Evolutionary conservation across 2,113 vertebrate species (phyloP).

Genomic region (Parus major): DNA sequence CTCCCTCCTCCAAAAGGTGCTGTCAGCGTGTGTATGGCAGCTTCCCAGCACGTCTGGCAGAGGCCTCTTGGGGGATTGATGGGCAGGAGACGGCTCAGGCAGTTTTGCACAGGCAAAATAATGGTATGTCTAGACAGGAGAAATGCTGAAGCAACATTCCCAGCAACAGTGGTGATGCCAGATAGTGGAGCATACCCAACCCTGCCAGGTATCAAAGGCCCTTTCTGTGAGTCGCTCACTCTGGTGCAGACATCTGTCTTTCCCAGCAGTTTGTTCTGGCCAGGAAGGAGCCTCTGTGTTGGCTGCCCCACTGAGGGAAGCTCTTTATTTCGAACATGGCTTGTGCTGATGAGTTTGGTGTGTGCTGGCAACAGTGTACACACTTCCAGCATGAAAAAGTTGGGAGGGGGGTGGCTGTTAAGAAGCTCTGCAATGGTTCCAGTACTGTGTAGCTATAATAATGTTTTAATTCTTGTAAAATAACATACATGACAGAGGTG

Average conservation of each 20-base stretch:
- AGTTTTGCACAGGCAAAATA: background rate
- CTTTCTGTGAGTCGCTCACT: rapidly evolving
- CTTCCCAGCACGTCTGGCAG: background rate
- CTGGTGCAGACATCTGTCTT: background rate
- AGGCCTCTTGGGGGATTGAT: background rate
- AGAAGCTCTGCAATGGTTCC: background rate
- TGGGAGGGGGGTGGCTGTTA: background rate
- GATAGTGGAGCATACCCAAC: background rate
- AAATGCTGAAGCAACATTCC: conserved; percentile 39
- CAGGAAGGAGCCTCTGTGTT: background rate
- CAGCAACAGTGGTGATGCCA: background rate
- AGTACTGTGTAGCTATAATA: background rate
- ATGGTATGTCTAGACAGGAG: conserved; percentile 36
- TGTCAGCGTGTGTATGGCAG: background rate
- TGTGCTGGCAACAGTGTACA: background rate
- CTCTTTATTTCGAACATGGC: background rate
- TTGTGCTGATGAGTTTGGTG: background rate
- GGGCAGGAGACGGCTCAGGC: background rate
- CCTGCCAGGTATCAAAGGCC: background rate
- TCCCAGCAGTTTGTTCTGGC: rapidly evolving
- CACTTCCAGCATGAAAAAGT: background rate
- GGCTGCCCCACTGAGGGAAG: background rate
- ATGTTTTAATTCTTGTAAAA: background rate
- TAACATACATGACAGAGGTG: background rate
- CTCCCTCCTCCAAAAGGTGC: background rate